phyloP scores from a whole-genome alignment of 2,888 invertebrate genomes.

The Eubasilissa splendida region DNA sequence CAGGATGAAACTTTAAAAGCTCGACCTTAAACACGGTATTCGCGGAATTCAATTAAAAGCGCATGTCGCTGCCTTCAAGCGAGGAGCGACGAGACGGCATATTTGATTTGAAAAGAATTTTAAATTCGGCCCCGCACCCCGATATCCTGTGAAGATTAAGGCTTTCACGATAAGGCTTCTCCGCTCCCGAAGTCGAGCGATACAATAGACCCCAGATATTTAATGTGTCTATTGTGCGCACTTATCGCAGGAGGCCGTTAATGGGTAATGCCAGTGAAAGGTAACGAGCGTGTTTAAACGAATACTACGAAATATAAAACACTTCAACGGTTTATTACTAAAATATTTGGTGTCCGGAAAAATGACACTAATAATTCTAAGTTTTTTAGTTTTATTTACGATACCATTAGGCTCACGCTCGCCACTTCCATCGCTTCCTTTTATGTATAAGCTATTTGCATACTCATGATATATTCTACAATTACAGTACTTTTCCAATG shows the following conservation, averaged over 20 bases:
- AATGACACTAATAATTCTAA: no score
- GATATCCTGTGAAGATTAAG: constrained; percentile 50
- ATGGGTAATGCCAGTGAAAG: background rate
- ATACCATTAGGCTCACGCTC: no score
- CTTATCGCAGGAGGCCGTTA: constrained; percentile 10
- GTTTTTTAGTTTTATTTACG: no score
- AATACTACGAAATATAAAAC: constrained; percentile 21
- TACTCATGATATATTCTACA: no score
- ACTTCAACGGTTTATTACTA: constrained; percentile 6
- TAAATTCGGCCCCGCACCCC: constrained; percentile 43
- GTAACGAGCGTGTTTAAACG: constrained; percentile 11
- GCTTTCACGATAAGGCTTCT: constrained; percentile 9
- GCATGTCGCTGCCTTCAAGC: constrained; percentile 9
- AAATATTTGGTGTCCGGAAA: background rate
- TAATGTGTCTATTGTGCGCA: constrained; percentile 29
- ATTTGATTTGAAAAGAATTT: constrained; percentile 52
- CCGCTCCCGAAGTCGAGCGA: background rate
- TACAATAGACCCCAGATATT: constrained; percentile 9
- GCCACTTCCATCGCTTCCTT: no score
- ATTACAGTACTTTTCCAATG: no score
- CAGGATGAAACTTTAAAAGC: background rate
- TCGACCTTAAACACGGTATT: constrained; percentile 1
- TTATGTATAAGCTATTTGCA: no score
- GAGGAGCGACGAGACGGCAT: constrained; percentile 19
- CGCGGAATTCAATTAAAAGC: constrained; percentile 30